Percentiles rank a stretch among this genome's conserved stretches.
Conservation (phyloP, 2,113 vertebrate species). For the Dicerorhinus sumatrensis region DNA sequence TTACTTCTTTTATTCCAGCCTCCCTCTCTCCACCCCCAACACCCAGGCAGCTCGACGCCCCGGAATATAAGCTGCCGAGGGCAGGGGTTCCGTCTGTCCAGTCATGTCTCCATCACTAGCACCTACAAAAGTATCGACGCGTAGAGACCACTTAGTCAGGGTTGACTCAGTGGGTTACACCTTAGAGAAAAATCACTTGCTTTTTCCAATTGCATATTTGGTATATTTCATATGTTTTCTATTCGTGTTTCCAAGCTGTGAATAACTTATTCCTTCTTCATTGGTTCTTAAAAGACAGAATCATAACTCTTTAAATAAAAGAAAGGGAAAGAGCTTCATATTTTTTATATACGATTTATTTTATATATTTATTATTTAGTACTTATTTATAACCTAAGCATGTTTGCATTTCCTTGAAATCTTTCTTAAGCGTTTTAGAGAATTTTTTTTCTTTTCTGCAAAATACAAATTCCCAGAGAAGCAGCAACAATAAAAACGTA, state of each 20-base stretch:
- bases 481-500: neutral
- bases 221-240: neutral
- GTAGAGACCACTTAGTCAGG: accelerated
- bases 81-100: accelerated
- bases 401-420: neutral
- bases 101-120: accelerated
- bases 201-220: neutral
- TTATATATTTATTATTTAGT: neutral
- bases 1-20: neutral
- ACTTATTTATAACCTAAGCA: neutral
- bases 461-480: neutral
- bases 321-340: neutral
- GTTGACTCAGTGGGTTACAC: neutral
- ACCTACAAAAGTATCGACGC: neutral
- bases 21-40: accelerated
- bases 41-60: accelerated
- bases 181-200: neutral
- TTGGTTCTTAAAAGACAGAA: slow-evolving; percentile 1
- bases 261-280: neutral
- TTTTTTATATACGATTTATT: neutral
- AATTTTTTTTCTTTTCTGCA: neutral
- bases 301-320: neutral
- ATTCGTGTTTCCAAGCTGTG: neutral
- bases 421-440: neutral
- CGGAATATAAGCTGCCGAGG: too few species aligned